Evolutionary conservation across 2,888 invertebrate genomes (phyloP).

Genomic region (Stegophylla sp.): DNA sequence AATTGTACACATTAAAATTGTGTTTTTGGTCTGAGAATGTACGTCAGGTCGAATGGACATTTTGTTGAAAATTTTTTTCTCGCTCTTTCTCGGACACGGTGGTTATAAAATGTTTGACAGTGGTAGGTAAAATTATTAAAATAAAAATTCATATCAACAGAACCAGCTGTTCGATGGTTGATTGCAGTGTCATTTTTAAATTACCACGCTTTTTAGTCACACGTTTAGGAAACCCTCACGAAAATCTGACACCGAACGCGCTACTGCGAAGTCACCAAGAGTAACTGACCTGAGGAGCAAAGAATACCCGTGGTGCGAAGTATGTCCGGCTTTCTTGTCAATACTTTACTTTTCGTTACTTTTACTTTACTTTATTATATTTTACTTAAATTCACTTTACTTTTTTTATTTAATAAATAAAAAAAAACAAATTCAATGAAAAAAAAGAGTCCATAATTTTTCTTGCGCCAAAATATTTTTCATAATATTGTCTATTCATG

Average conservation of each 20-base stretch:
- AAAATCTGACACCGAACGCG: conserved; percentile 14
- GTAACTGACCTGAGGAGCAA: too few species aligned
- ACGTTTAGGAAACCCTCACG: conserved; percentile 10
- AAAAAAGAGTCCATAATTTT: too few species aligned
- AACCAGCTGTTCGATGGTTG: neutral
- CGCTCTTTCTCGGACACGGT: conserved; percentile 6
- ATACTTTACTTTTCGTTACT: too few species aligned
- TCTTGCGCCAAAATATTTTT: too few species aligned
- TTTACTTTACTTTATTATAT: too few species aligned
- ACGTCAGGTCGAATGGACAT: conserved; percentile 18
- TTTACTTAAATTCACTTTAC: too few species aligned
- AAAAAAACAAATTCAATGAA: too few species aligned
- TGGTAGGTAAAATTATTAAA: conserved; percentile 12
- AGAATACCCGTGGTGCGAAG: too few species aligned
- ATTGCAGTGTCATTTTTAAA: conserved; percentile 13
- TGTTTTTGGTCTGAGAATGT: neutral
- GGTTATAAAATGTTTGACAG: neutral
- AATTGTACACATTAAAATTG: conserved; percentile 2
- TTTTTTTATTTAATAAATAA: too few species aligned
- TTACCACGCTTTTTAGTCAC: conserved; percentile 1
- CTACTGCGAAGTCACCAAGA: neutral
- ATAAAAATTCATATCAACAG: conserved; percentile 8
- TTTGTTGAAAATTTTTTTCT: conserved; percentile 15
- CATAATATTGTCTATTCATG: too few species aligned
- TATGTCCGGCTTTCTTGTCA: too few species aligned